phyloP scores from a whole-genome alignment of 2,113 vertebrate genomes.

The cattle (Bos taurus) region DNA sequence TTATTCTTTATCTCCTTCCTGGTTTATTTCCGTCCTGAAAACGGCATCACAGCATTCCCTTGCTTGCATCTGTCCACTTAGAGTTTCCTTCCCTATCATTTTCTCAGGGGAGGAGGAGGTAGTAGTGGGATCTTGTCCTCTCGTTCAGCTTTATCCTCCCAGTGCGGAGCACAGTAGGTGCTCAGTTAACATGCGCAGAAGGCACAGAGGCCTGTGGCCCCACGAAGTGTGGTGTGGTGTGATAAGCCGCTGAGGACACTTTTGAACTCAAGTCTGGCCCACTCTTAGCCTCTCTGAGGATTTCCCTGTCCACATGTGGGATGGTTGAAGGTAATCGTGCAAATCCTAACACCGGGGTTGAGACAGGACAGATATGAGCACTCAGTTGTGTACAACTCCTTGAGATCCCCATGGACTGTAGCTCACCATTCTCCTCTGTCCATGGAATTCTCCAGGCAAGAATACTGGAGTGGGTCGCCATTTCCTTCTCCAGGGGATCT shows the following conservation, averaged over 20 bases:
- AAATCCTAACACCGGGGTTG: neutral
- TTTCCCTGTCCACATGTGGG: neutral
- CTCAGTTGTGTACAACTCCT: neutral
- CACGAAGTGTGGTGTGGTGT: too few species aligned
- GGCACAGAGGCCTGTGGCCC: neutral
- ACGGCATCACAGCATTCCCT: neutral
- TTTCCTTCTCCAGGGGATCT: neutral
- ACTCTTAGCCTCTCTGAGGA: neutral
- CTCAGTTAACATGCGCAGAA: neutral
- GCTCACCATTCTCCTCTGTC: neutral
- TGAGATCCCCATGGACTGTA: neutral
- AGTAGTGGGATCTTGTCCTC: neutral
- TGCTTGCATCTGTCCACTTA: neutral
- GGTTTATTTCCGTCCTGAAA: neutral
- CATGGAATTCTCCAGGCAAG: neutral
- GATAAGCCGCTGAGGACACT: neutral
- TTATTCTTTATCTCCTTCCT: neutral
- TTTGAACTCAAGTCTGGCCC: neutral
- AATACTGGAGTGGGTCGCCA: neutral
- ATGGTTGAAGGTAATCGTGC: neutral
- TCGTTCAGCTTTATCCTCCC: neutral
- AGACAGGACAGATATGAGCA: neutral
- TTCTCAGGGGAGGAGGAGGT: neutral
- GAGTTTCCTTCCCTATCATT: neutral
- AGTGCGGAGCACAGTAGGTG: neutral